These are phyloP conservation scores for Equus quagga DNA, from an alignment of 2,113 vertebrate genomes.

Conservation along the genomic window DNA sequence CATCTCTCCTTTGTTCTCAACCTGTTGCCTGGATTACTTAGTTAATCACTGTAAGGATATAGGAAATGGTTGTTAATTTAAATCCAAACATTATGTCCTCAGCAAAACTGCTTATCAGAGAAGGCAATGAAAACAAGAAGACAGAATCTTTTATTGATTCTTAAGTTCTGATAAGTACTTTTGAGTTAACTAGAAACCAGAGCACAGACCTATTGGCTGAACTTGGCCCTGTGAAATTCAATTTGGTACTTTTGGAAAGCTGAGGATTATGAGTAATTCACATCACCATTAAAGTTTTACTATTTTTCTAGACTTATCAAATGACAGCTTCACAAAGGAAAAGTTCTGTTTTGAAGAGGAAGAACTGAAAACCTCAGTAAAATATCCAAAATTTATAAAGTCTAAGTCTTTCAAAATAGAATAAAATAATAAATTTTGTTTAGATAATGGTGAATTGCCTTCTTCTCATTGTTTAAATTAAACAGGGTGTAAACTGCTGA, in stretches of 20 bases:
- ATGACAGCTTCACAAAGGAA: background rate
- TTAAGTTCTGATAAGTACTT: background rate
- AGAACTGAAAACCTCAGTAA: background rate
- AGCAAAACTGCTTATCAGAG: background rate
- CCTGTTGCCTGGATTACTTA: background rate
- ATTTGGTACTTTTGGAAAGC: background rate
- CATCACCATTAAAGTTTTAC: background rate
- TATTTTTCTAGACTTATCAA: background rate
- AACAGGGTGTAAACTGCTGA: background rate
- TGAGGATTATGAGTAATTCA: background rate
- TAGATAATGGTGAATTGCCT: background rate
- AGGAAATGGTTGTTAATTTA: conserved; percentile 5
- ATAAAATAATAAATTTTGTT: background rate
- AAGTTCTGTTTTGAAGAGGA: background rate
- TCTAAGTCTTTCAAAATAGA: conserved; percentile 19
- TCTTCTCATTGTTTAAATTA: background rate
- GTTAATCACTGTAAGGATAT: conserved; percentile 5
- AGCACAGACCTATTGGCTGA: background rate
- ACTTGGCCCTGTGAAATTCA: background rate
- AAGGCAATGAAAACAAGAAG: background rate
- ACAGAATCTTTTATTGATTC: conserved; percentile 6
- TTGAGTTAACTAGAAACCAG: background rate
- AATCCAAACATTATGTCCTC: conserved; percentile 2
- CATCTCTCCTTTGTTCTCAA: background rate
- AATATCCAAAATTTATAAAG: background rate